Evolutionary conservation across 2,888 invertebrate genomes (phyloP).

Genomic region (Trissoscelio sp.): DNA sequence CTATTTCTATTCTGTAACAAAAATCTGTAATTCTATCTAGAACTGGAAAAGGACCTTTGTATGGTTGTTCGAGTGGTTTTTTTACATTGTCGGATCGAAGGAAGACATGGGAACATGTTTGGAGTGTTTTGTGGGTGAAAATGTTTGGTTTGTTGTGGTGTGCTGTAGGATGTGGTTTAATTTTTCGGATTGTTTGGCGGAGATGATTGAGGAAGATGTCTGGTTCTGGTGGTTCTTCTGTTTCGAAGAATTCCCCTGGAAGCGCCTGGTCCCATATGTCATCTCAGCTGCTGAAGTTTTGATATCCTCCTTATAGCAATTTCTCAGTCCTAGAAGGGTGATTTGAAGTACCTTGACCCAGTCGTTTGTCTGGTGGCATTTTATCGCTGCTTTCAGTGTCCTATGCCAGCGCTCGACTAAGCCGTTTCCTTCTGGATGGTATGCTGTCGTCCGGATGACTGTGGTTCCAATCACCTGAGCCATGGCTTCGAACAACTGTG

Average conservation of each 20-base stretch:
- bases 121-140: not conserved
- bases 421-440: slow-evolving; percentile 57
- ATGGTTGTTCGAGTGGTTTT: not conserved
- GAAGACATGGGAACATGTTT: not conserved
- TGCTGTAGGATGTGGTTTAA: not conserved
- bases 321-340: slow-evolving; percentile 65
- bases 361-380: slow-evolving; percentile 54
- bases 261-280: slow-evolving; percentile 60
- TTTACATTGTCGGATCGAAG: not conserved
- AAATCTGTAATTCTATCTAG: not conserved
- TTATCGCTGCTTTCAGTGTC: slow-evolving; percentile 73
- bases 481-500: slow-evolving; percentile 72
- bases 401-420: slow-evolving; percentile 75
- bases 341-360: slow-evolving; percentile 70
- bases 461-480: slow-evolving; percentile 56
- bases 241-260: slow-evolving; percentile 1
- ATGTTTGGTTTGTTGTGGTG: not conserved
- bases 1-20: slow-evolving; percentile 4
- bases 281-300: slow-evolving; percentile 67
- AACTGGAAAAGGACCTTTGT: not conserved
- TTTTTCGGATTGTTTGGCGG: not conserved
- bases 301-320: slow-evolving; percentile 59
- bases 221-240: not conserved
- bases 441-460: slow-evolving; percentile 61
- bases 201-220: not conserved